Evolutionary conservation across 2,888 invertebrate species (phyloP).

Genomic region (Patella caerulea): DNA sequence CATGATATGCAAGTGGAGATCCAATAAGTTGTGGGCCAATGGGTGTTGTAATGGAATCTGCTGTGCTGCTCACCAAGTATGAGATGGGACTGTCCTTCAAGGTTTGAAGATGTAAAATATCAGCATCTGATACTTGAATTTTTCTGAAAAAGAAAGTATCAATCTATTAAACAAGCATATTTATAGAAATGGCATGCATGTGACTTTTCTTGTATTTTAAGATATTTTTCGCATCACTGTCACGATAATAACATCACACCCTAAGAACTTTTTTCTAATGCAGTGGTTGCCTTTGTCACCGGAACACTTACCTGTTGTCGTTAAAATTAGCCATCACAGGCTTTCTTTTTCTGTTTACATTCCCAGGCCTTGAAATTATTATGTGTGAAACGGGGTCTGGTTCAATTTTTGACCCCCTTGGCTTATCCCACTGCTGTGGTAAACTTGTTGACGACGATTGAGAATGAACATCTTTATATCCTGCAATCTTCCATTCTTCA

Average conservation of each 20-base stretch:
- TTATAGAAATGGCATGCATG: no score
- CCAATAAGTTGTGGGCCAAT: neutral
- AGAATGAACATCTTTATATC: neutral
- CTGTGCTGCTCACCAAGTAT: neutral
- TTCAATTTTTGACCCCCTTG: neutral
- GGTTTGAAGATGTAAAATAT: neutral
- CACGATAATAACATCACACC: no score
- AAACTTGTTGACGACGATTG: neutral
- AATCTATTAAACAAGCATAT: no score
- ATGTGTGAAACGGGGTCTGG: neutral
- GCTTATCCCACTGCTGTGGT: neutral
- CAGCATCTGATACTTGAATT: neutral
- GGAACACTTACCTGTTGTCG: neutral
- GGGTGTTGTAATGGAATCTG: neutral
- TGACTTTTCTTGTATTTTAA: no score
- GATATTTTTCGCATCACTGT: no score
- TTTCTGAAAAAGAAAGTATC: no score
- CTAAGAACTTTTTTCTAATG: no score
- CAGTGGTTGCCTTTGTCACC: no score
- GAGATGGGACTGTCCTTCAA: neutral
- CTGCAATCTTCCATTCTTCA: neutral
- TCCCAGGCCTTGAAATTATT: neutral
- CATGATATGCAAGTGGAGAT: neutral
- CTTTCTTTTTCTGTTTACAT: neutral
- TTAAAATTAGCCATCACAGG: neutral